Conservation (phyloP, 1,140 invertebrate genomes). For the Fopius arisanus region DNA sequence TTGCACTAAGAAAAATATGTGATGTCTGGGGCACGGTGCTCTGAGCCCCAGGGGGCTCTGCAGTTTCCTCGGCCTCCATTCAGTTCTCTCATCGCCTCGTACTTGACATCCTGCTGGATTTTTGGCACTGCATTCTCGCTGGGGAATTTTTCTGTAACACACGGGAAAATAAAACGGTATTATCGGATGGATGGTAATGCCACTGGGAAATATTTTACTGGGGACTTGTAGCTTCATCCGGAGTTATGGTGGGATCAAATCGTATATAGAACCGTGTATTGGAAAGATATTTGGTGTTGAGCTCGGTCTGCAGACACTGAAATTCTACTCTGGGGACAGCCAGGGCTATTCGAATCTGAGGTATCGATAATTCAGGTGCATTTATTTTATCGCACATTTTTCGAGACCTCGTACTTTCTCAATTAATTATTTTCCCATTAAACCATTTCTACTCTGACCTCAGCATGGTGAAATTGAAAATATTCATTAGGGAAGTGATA, state of each 20-base stretch:
- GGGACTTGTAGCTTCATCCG: background rate
- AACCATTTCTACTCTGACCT: too few species aligned
- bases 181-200: slow-evolving; percentile 29
- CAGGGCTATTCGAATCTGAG: background rate
- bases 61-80: slow-evolving; percentile 62
- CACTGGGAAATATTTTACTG: slow-evolving; percentile 1
- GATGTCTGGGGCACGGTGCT: slow-evolving; percentile 47
- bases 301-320: background rate
- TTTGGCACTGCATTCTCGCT: slow-evolving; percentile 26
- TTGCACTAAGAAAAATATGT: slow-evolving; percentile 15
- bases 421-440: too few species aligned
- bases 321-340: slow-evolving; percentile 15
- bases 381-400: too few species aligned
- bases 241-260: background rate
- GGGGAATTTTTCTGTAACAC: slow-evolving; percentile 21
- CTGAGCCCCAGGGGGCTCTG: slow-evolving; percentile 61
- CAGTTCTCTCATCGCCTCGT: slow-evolving; percentile 59
- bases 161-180: background rate
- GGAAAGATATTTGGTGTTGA: background rate
- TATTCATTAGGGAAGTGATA: too few species aligned
- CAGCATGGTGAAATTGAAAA: too few species aligned
- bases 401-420: too few species aligned
- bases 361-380: background rate
- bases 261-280: background rate
- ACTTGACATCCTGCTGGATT: slow-evolving; percentile 33